A percentile compares a stretch with the other conserved stretches of the same genome.
Evolutionary conservation across 2,888 invertebrate genomes (phyloP).

Genomic region (Globia sparganii): DNA sequence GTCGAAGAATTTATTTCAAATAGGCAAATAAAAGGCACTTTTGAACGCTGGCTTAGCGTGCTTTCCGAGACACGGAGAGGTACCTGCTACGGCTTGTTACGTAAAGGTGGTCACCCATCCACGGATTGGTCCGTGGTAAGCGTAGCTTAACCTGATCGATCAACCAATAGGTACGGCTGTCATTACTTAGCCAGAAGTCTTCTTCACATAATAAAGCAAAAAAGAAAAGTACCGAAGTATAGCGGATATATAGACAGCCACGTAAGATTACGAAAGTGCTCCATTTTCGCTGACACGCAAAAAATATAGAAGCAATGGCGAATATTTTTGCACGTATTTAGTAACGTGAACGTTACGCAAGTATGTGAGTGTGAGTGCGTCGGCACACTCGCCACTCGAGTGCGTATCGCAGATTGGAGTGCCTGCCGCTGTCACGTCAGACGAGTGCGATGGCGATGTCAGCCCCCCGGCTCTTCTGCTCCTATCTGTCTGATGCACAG

Average conservation of each 20-base stretch:
- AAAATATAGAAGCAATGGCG: constrained; percentile 21
- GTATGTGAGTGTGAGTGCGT: constrained; percentile 45
- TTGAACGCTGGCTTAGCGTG: too few species aligned
- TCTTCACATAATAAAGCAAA: neutral
- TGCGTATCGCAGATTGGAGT: constrained; percentile 74
- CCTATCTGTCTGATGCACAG: constrained; percentile 54
- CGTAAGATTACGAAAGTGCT: constrained; percentile 34
- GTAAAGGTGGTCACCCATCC: neutral
- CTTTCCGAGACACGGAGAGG: neutral
- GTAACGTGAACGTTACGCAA: constrained; percentile 33
- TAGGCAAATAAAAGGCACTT: too few species aligned
- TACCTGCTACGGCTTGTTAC: too few species aligned
- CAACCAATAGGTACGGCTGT: neutral
- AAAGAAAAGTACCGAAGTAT: neutral
- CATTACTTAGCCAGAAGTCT: neutral
- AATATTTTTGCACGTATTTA: constrained; percentile 51
- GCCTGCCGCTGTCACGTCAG: constrained; percentile 73
- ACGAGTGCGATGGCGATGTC: constrained; percentile 63
- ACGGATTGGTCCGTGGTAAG: neutral
- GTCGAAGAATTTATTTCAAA: too few species aligned
- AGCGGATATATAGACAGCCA: constrained; percentile 1
- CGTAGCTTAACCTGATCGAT: neutral
- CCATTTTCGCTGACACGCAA: constrained; percentile 35
- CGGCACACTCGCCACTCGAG: constrained; percentile 70
- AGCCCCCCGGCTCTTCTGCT: constrained; percentile 58